Conservation (phyloP, 1,140 invertebrate species). For the Cryptotermes secundus region DNA sequence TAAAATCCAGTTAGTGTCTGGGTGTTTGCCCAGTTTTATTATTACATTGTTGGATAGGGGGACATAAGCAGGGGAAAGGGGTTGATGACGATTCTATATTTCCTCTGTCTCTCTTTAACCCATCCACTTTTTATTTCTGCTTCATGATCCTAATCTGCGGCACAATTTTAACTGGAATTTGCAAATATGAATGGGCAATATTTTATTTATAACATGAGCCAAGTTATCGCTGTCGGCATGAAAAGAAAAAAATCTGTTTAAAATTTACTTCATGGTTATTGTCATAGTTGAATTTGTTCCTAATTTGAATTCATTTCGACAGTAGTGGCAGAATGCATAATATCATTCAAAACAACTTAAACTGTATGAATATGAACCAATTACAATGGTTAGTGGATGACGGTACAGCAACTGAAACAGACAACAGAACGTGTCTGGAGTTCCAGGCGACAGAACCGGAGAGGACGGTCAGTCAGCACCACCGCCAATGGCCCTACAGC, state of each 20-base stretch:
- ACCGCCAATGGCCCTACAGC: too few species aligned
- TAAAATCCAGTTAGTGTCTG: constrained; percentile 17
- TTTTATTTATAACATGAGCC: constrained; percentile 3
- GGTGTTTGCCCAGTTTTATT: constrained; percentile 18
- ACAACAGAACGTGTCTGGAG: not conserved
- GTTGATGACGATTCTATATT: not conserved
- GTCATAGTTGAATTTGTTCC: constrained; percentile 12
- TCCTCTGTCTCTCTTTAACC: constrained; percentile 5
- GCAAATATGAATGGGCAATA: constrained; percentile 2
- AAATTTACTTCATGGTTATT: not conserved
- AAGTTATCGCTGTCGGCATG: not conserved
- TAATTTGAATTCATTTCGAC: constrained; percentile 6
- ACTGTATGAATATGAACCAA: not conserved
- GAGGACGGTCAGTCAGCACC: too few species aligned
- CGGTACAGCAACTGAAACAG: not conserved
- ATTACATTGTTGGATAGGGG: not conserved
- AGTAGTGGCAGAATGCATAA: not conserved
- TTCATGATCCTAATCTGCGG: not conserved
- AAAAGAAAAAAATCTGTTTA: not conserved
- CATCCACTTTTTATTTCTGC: not conserved
- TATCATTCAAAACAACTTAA: constrained; percentile 5
- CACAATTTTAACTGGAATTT: not conserved
- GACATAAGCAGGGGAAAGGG: not conserved
- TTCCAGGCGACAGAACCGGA: too few species aligned
- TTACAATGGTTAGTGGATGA: not conserved